phyloP scores from a whole-genome alignment of 2,888 invertebrate genomes.

The Drosophila setosimentum region DNA sequence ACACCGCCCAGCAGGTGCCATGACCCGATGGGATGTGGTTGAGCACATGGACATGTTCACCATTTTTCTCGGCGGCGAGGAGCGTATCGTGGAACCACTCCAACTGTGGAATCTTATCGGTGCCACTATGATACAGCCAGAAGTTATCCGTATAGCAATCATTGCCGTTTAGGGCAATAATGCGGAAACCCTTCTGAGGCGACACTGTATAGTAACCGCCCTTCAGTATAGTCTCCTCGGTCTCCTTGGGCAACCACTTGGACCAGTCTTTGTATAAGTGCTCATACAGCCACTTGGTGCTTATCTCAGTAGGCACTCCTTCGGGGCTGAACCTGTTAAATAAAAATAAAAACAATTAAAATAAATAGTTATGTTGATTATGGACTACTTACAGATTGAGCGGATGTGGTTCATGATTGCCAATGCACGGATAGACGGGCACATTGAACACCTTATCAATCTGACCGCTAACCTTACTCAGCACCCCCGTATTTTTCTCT shows the following conservation, averaged over 20 bases:
- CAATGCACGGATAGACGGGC: constrained; percentile 89
- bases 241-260: constrained; percentile 88
- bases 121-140: constrained; percentile 91
- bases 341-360: background rate
- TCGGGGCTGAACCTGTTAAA: constrained; percentile 88
- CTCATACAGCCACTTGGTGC: constrained; percentile 91
- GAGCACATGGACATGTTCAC: constrained; percentile 93
- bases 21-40: constrained; percentile 93
- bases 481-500: constrained; percentile 87
- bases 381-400: constrained; percentile 90
- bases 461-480: constrained; percentile 86
- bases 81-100: constrained; percentile 92
- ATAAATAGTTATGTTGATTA: background rate
- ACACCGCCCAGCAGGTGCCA: constrained; percentile 89
- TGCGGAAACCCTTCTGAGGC: constrained; percentile 89
- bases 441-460: constrained; percentile 87
- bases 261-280: constrained; percentile 89
- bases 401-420: constrained; percentile 95
- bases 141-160: constrained; percentile 87
- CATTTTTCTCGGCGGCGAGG: constrained; percentile 89
- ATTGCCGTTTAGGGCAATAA: constrained; percentile 93
- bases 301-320: constrained; percentile 84
- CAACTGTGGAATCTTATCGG: constrained; percentile 91
- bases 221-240: constrained; percentile 87
- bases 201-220: constrained; percentile 92